These are phyloP conservation scores for Brachypalpus laphriformis DNA, from an alignment of 2,888 invertebrate species.

Conservation along the genomic window DNA sequence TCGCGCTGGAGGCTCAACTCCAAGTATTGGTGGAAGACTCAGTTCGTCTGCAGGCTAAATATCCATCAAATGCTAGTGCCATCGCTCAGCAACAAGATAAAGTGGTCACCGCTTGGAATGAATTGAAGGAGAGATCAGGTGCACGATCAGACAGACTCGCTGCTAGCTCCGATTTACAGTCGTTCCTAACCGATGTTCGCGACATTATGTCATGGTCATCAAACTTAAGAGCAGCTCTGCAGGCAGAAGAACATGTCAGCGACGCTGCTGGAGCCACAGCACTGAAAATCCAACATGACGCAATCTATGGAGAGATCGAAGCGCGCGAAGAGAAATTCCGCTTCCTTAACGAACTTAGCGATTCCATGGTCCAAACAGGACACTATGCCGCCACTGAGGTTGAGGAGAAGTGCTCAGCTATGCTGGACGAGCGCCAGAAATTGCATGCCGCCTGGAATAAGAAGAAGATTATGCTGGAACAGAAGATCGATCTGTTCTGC, in stretches of 20 bases:
- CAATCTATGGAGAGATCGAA: conserved; percentile 92
- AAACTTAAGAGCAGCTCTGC: conserved; percentile 89
- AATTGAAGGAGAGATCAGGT: conserved; percentile 91
- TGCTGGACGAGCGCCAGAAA: conserved; percentile 90
- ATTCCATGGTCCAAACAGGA: conserved; percentile 91
- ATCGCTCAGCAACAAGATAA: conserved; percentile 94
- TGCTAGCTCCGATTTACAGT: conserved; percentile 94
- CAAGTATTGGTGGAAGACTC: conserved; percentile 97
- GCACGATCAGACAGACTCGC: conserved; percentile 91
- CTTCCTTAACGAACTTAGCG: conserved; percentile 89
- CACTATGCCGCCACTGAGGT: conserved; percentile 93
- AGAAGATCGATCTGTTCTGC: conserved; percentile 95
- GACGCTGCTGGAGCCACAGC: conserved; percentile 92
- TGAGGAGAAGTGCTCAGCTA: conserved; percentile 89
- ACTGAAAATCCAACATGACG: conserved; percentile 92
- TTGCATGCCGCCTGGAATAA: conserved; percentile 94
- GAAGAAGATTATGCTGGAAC: conserved; percentile 94
- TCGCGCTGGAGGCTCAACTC: conserved; percentile 95
- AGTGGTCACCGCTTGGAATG: conserved; percentile 94
- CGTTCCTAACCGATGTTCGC: conserved; percentile 93
- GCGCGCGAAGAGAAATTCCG: conserved; percentile 92
- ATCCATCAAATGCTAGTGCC: conserved; percentile 96
- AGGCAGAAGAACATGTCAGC: conserved; percentile 91
- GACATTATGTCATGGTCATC: conserved; percentile 95
- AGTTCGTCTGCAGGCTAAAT: conserved; percentile 91